phyloP scores from a whole-genome alignment of 2,888 invertebrate genomes.

The Hirtodrosophila duncani region DNA sequence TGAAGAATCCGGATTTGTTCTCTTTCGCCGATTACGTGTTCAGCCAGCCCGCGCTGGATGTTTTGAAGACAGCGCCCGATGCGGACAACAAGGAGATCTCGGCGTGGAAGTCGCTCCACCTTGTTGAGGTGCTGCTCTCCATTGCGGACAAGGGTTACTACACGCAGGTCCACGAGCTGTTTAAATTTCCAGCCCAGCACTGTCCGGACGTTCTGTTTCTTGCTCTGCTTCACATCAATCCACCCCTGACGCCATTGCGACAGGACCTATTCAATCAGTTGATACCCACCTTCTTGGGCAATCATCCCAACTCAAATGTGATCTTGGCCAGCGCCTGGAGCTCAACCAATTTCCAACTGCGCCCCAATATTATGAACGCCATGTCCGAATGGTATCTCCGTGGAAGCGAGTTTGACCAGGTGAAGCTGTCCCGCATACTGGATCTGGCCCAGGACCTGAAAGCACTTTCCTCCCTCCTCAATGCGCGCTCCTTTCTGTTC shows the following conservation, averaged over 20 bases:
- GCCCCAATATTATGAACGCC: conserved; percentile 93
- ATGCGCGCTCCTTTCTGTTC: conserved; percentile 95
- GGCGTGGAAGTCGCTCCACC: conserved; percentile 94
- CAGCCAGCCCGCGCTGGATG: conserved; percentile 90
- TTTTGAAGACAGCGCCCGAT: conserved; percentile 96
- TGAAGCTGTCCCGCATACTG: conserved; percentile 93
- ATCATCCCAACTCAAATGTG: conserved; percentile 97
- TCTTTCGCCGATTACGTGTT: conserved; percentile 95
- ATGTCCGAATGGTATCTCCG: conserved; percentile 98
- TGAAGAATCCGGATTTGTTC: conserved; percentile 95
- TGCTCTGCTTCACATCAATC: conserved; percentile 91
- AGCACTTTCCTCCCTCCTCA: conserved; percentile 93
- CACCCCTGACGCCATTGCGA: conserved; percentile 87
- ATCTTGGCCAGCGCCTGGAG: conserved; percentile 98
- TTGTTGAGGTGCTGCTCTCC: conserved; percentile 91
- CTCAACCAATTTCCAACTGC: conserved; percentile 85
- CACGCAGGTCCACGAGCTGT: conserved; percentile 87
- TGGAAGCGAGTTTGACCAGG: conserved; percentile 92
- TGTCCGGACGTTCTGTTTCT: conserved; percentile 96
- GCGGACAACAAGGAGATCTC: conserved; percentile 95
- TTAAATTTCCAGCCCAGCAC: conserved; percentile 93
- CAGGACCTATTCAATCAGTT: conserved; percentile 92
- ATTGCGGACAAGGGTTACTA: conserved; percentile 93
- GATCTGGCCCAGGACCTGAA: conserved; percentile 97
- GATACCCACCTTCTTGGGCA: conserved; percentile 95